These are phyloP conservation scores for Suncus etruscus DNA, from an alignment of 2,113 vertebrate genomes.

Conservation along the genomic window DNA sequence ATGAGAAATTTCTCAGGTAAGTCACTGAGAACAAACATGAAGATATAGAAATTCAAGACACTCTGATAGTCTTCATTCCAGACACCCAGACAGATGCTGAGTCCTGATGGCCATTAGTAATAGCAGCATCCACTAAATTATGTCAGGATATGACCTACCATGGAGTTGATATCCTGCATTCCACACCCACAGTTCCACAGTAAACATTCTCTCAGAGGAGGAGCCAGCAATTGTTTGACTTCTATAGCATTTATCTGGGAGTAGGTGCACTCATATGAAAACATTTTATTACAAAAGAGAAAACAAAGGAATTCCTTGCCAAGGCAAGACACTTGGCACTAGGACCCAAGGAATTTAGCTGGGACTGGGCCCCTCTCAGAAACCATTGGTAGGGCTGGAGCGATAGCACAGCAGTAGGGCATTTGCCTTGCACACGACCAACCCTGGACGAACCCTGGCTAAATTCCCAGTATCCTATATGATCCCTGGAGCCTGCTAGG, in stretches of 20 bases:
- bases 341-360: not conserved
- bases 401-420: no score
- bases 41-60: no score
- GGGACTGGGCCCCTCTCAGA: not conserved
- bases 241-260: not conserved
- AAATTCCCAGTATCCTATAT: no score
- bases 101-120: conserved; percentile 44
- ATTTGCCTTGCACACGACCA: no score
- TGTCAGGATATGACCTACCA: not conserved
- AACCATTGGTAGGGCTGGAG: not conserved
- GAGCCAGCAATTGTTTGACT: not conserved
- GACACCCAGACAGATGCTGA: conserved; percentile 3
- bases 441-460: no score
- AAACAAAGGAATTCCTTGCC: rapidly evolving
- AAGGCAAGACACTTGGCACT: not conserved
- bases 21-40: no score
- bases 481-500: no score
- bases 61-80: conserved; percentile 65
- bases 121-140: conserved; percentile 4
- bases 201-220: not conserved
- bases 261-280: not conserved
- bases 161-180: not conserved
- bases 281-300: not conserved
- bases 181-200: not conserved
- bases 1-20: no score